phyloP scores from a whole-genome alignment of 2,113 vertebrate species.

The Lepisosteus osseus region DNA sequence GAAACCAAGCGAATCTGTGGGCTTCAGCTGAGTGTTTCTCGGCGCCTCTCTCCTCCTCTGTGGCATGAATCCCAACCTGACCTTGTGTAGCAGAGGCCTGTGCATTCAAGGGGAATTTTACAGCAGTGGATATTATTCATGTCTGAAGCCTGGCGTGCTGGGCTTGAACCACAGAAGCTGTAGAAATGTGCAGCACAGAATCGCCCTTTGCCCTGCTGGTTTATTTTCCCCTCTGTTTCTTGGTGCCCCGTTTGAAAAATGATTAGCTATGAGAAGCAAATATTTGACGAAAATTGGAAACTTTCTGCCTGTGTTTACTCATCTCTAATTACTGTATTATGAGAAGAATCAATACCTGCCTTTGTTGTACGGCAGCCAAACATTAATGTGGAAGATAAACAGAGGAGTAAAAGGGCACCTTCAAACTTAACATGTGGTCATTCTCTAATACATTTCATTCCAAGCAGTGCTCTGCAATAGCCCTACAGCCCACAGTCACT shows the following conservation, averaged over 20 bases:
- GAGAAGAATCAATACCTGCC: slow-evolving; percentile 58
- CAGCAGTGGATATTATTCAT: slow-evolving; percentile 7
- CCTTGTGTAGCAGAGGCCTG: slow-evolving; percentile 3
- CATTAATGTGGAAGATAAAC: slow-evolving; percentile 13
- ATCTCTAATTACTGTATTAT: slow-evolving; percentile 58
- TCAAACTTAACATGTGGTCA: slow-evolving; percentile 15
- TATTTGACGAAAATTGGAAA: slow-evolving; percentile 20
- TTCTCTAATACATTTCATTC: neutral
- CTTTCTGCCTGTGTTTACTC: slow-evolving; percentile 35
- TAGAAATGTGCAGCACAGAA: slow-evolving; percentile 35
- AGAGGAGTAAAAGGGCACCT: slow-evolving; percentile 37
- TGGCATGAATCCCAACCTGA: neutral
- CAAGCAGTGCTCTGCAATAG: too few relatives aligned
- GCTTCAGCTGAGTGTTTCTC: neutral
- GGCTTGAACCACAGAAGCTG: slow-evolving; percentile 32
- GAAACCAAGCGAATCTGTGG: too few relatives aligned
- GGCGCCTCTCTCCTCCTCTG: neutral
- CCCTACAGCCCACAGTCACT: too few relatives aligned
- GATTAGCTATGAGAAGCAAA: slow-evolving; percentile 20
- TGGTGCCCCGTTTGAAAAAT: slow-evolving; percentile 12
- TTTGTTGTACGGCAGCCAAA: slow-evolving; percentile 35
- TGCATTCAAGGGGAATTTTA: slow-evolving; percentile 2
- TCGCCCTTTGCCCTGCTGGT: slow-evolving; percentile 35
- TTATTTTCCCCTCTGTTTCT: slow-evolving; percentile 33
- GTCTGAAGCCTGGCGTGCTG: slow-evolving; percentile 25